Evolutionary conservation across 2,797 vertebrate species (phyloP), one percentile per base, ranked within the genome.

Genomic region (Crossoptilon crossoptilon): DNA sequence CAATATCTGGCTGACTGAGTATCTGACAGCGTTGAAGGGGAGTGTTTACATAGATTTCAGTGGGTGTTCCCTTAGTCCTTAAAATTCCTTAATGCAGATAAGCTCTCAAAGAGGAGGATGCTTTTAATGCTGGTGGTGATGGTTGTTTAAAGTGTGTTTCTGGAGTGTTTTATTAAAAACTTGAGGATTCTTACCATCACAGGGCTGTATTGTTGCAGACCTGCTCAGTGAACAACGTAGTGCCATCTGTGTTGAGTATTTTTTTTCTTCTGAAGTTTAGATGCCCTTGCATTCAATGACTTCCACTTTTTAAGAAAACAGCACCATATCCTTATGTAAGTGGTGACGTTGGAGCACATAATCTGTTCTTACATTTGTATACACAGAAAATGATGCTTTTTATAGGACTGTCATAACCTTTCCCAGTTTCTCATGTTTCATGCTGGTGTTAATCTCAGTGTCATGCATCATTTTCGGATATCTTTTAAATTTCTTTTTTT

Each of bases 241-340:
- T 55, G 27, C 55, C 44, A 23, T 71, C 59, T 66, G 18, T 63
- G 46, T 51, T 80, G 0, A 37, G 37, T 37, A 37, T 10, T 85
- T 26, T 62, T 87, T 49, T 53, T 27, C 17, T 16, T 53, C 51
- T 77, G 72, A 89, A 93, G 87, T 82, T 78, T 56, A 44, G 56
- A 22, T 18, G 7, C 46, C 35, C 60, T 72, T 39, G 81, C 60
- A 41, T 43, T 51, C 6, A 2, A 5, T 59, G 55, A 60, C 72
- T 77, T 75, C 41, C 22, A 41, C 24, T 75, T 87, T 77, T 88
- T 69, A 72, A 87, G 72, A 66, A 84, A 91, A 31, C 35, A 84
- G 22, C 62, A 74, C 16, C 10, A 4, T 66, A 17, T 66, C 37
- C 63, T 91, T 87, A 63, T 64, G n/a, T 75, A 83, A 78, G 70